A percentile compares a stretch with the other conserved stretches of the same genome.
Conservation (phyloP, 1,140 invertebrate species). For the Diuraphis noxia region DNA sequence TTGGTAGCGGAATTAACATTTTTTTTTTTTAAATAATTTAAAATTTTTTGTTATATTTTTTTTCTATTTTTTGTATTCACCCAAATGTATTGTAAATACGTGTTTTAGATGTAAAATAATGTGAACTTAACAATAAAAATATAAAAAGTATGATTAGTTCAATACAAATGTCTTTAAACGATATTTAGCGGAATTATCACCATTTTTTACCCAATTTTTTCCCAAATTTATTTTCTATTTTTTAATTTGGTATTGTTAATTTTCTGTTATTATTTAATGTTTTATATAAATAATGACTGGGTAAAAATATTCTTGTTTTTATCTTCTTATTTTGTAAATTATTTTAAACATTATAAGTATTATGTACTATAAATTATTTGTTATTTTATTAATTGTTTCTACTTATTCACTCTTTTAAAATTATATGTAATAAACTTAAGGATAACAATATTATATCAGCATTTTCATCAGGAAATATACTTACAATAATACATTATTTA, state of each 20-base stretch:
- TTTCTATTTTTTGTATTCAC: no score
- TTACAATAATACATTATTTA: not conserved
- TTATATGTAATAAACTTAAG: not conserved
- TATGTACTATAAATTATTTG: not conserved
- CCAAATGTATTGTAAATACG: no score
- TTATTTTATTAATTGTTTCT: not conserved
- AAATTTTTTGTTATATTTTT: not conserved
- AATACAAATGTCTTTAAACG: no score
- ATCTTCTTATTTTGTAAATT: not conserved
- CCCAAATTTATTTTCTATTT: no score
- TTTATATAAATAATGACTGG: not conserved
- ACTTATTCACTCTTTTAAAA: not conserved
- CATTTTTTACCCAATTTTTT: no score
- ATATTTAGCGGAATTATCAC: no score
- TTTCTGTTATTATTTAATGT: not conserved
- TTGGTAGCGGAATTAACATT: not conserved
- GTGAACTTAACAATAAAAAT: no score
- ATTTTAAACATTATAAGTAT: not conserved
- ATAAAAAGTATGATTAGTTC: no score
- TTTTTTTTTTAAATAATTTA: not conserved
- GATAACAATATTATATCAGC: not conserved
- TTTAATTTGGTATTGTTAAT: not conserved
- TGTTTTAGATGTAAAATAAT: no score
- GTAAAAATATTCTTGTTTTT: not conserved
- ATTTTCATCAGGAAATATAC: not conserved